Evolutionary conservation across 2,113 vertebrate genomes (phyloP).

Genomic region (Gopherus evgoodei): DNA sequence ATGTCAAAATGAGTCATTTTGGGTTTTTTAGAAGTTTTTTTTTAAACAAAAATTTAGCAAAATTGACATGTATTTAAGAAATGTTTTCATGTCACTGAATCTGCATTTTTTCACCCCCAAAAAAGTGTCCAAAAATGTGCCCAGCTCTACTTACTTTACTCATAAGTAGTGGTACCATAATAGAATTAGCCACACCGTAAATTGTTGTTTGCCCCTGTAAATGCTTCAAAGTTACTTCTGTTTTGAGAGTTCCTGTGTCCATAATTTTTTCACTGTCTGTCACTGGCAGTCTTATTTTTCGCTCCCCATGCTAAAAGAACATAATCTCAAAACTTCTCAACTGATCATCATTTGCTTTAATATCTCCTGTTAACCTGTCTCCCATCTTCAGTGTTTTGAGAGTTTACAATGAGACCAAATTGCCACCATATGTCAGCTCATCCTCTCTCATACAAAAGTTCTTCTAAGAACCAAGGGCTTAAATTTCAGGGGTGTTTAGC

Average conservation of each 20-base stretch:
- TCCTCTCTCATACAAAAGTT: slow-evolving; percentile 28
- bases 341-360: slow-evolving; percentile 18
- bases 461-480: slow-evolving; percentile 41
- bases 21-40: not conserved
- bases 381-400: slow-evolving; percentile 48
- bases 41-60: not conserved
- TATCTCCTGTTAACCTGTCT: not conserved
- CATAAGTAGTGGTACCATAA: not conserved
- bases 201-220: slow-evolving; percentile 49
- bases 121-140: not conserved
- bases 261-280: slow-evolving; percentile 15
- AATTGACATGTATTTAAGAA: not conserved
- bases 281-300: slow-evolving; percentile 3
- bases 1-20: not conserved
- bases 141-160: not conserved
- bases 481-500: slow-evolving; percentile 50
- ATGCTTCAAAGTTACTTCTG: slow-evolving; percentile 36
- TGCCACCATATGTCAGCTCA: slow-evolving; percentile 25
- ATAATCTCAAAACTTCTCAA: slow-evolving; percentile 29
- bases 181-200: slow-evolving; percentile 5
- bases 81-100: not conserved
- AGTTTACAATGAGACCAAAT: slow-evolving; percentile 44
- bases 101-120: not conserved
- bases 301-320: slow-evolving; percentile 27
- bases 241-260: slow-evolving; percentile 53